Evolutionary conservation across 2,888 invertebrate genomes (phyloP).

Genomic region (Exephanes ischioxanthus): DNA sequence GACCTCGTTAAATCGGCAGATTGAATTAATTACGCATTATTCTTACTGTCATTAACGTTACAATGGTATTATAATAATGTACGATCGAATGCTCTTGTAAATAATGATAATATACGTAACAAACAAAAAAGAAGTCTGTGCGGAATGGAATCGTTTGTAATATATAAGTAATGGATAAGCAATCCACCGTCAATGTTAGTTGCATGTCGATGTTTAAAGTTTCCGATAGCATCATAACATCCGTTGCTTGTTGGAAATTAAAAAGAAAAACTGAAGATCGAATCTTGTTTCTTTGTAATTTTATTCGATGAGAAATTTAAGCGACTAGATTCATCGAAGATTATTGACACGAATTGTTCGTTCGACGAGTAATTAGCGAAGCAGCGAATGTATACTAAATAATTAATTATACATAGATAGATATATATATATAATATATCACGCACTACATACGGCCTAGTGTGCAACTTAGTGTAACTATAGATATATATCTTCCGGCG

Average conservation of each 20-base stretch:
- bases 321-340: conserved; percentile 40
- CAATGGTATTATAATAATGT: conserved; percentile 39
- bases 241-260: conserved; percentile 11
- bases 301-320: conserved; percentile 32
- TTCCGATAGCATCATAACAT: conserved; percentile 17
- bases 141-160: conserved; percentile 59
- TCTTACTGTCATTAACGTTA: conserved; percentile 61
- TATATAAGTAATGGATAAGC: conserved; percentile 68
- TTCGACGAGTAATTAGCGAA: conserved; percentile 8
- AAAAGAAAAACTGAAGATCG: neutral
- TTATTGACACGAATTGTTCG: conserved; percentile 24
- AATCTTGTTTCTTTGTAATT: conserved; percentile 14
- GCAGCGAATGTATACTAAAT: conserved; percentile 54
- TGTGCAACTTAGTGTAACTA: conserved; percentile 50
- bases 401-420: conserved; percentile 1
- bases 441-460: conserved; percentile 65
- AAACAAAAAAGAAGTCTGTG: conserved; percentile 40
- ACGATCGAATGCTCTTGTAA: conserved; percentile 61
- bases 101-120: conserved; percentile 64
- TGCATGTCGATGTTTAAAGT: conserved; percentile 78
- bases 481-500: conserved; percentile 52
- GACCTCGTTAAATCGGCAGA: conserved; percentile 25
- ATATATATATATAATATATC: conserved; percentile 19
- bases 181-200: conserved; percentile 76
- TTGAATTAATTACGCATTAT: conserved; percentile 50